Conservation (phyloP, 2,113 vertebrate genomes). For the Azemiops feae region DNA sequence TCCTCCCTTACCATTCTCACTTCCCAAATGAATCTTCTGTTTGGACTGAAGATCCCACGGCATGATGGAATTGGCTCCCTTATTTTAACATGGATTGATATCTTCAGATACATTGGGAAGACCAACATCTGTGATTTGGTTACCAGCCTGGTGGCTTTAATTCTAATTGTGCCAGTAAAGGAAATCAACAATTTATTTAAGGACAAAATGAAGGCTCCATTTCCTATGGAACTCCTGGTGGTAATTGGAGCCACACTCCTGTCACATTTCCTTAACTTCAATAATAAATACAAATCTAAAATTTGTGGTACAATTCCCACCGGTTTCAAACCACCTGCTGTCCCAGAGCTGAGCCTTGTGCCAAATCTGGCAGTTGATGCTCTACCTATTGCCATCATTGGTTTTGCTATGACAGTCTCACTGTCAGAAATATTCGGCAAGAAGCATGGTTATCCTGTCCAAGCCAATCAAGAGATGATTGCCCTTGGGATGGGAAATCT, state of each 20-base stretch:
- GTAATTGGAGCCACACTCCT: slow-evolving; percentile 50
- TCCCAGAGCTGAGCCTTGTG: slow-evolving; percentile 52
- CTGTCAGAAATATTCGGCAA: slow-evolving; percentile 67
- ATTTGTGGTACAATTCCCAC: slow-evolving; percentile 64
- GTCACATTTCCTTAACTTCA: slow-evolving; percentile 49
- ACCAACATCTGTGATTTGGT: slow-evolving; percentile 65
- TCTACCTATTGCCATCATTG: slow-evolving; percentile 63
- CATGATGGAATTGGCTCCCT: slow-evolving; percentile 55
- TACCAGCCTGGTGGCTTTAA: slow-evolving; percentile 60
- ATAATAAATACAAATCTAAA: slow-evolving; percentile 43
- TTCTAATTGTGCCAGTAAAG: slow-evolving; percentile 61
- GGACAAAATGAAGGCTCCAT: slow-evolving; percentile 58
- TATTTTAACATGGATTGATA: slow-evolving; percentile 60
- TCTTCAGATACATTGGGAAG: slow-evolving; percentile 57
- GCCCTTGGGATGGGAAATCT: slow-evolving; percentile 66
- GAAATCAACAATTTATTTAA: slow-evolving; percentile 61
- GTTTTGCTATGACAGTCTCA: slow-evolving; percentile 65
- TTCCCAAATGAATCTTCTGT: slow-evolving; percentile 66
- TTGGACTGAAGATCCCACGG: slow-evolving; percentile 64
- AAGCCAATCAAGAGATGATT: slow-evolving; percentile 69
- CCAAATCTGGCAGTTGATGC: slow-evolving; percentile 64
- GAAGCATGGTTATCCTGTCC: slow-evolving; percentile 58
- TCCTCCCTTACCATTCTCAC: slow-evolving; percentile 67
- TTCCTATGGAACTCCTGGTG: slow-evolving; percentile 66
- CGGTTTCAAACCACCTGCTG: slow-evolving; percentile 60